These are phyloP conservation scores for Ophion slaviceki DNA, from an alignment of 2,888 invertebrate species.

Conservation along the genomic window DNA sequence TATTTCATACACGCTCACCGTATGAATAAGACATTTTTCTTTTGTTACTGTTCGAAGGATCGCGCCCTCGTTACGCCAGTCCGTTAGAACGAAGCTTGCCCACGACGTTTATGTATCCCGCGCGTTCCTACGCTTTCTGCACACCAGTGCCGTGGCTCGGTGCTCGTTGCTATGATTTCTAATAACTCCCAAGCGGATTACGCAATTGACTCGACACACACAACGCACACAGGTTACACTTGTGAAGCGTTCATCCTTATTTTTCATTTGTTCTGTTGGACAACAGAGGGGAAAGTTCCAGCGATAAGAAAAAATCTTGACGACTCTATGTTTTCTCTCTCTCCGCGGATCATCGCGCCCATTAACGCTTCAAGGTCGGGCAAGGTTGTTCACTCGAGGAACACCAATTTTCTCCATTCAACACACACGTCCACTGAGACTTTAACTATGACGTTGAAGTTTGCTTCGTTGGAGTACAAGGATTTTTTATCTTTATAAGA, in stretches of 20 bases:
- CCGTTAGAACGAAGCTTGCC: conserved; percentile 7
- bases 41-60: conserved; percentile 8
- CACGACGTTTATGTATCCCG: conserved; percentile 49
- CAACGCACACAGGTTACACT: neutral
- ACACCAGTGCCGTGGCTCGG: conserved; percentile 49
- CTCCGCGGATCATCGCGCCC: neutral
- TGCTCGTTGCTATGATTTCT: conserved; percentile 75
- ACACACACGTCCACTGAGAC: no score
- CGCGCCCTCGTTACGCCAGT: conserved; percentile 21
- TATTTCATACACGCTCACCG: neutral
- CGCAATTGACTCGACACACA: conserved; percentile 71
- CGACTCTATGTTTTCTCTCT: neutral
- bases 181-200: conserved; percentile 68
- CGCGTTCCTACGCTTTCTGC: conserved; percentile 79
- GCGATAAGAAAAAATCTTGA: neutral
- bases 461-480: no score
- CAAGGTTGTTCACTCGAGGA: neutral
- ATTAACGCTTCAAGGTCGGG: neutral
- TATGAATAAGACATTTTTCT: conserved; percentile 34
- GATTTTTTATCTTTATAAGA: no score
- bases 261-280: neutral
- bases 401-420: neutral
- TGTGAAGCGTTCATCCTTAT: neutral
- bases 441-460: no score
- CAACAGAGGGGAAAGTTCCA: neutral